Evolutionary conservation across 2,113 vertebrate species (phyloP).

Genomic region (Rallus limicola): DNA sequence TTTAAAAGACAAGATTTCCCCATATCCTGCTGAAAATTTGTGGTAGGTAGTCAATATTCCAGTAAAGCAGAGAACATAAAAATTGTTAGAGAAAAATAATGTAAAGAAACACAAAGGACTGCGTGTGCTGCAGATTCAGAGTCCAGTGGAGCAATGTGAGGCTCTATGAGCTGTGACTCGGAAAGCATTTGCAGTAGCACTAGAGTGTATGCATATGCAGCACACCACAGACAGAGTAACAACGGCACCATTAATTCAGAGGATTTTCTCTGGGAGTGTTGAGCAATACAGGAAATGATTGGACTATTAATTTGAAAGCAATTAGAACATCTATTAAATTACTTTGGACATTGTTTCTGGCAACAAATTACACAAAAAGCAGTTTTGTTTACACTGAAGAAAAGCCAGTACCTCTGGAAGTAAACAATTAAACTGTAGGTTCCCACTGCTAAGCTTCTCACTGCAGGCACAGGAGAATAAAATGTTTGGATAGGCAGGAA

Average conservation of each 20-base stretch:
- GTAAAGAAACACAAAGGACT: background rate
- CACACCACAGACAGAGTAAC: background rate
- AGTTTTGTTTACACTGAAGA: constrained; percentile 27
- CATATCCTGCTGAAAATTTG: background rate
- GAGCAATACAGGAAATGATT: background rate
- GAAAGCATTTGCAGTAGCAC: background rate
- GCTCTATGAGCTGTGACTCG: background rate
- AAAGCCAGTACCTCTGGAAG: constrained; percentile 2
- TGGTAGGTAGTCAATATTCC: background rate
- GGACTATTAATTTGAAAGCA: background rate
- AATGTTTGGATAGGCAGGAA: constrained; percentile 31
- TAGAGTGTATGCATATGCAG: background rate
- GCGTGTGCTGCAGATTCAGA: background rate
- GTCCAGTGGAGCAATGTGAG: background rate
- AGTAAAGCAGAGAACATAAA: background rate
- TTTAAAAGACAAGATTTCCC: background rate
- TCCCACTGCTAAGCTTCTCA: background rate
- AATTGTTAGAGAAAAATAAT: background rate
- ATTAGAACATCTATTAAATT: constrained; percentile 7
- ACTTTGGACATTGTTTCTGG: constrained; percentile 2
- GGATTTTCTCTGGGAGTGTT: background rate
- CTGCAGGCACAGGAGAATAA: constrained; percentile 3
- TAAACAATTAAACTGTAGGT: constrained; percentile 40
- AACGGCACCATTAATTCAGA: background rate
- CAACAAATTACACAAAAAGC: constrained; percentile 3